Conservation (phyloP, 92 coral and sea anemone genomes). For the Plumapathes pennacea region DNA sequence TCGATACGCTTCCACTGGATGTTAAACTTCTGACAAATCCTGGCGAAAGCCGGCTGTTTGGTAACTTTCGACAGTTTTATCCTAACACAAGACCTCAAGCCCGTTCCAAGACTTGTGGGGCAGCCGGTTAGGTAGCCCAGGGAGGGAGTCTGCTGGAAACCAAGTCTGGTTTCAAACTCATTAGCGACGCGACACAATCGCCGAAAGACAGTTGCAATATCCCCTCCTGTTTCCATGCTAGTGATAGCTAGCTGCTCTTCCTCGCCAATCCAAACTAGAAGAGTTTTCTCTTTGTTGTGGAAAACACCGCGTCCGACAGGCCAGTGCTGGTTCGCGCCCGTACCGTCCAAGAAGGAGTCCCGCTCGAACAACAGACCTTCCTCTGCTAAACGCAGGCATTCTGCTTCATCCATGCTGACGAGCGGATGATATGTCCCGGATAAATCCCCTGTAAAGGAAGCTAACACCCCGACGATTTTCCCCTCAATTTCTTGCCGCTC, state of each 20-base stretch:
- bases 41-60: slow-evolving; percentile 74
- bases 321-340: slow-evolving; percentile 82
- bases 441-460: slow-evolving; percentile 67
- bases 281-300: slow-evolving; percentile 85
- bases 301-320: slow-evolving; percentile 94
- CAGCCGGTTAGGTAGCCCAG: slow-evolving; percentile 86
- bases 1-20: slow-evolving; percentile 84
- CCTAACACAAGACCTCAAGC: slow-evolving; percentile 89
- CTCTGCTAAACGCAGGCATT: slow-evolving; percentile 57
- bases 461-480: slow-evolving; percentile 71
- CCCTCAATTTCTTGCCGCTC: slow-evolving; percentile 76
- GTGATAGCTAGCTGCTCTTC: slow-evolving; percentile 91
- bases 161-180: slow-evolving; percentile 73
- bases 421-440: slow-evolving; percentile 69
- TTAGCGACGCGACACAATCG: slow-evolving; percentile 75
- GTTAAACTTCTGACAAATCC: slow-evolving; percentile 64
- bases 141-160: slow-evolving; percentile 68
- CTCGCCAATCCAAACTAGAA: slow-evolving; percentile 93
- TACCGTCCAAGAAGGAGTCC: slow-evolving; percentile 79
- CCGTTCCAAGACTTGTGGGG: slow-evolving; percentile 94
- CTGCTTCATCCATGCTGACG: slow-evolving; percentile 69
- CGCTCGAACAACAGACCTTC: slow-evolving; percentile 79
- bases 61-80: slow-evolving; percentile 82
- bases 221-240: slow-evolving; percentile 92
- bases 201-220: slow-evolving; percentile 80